A percentile compares a stretch with the other conserved stretches of the same genome.
phyloP scores from a whole-genome alignment of 1,140 invertebrate genomes.

The Zaprionus africanus region DNA sequence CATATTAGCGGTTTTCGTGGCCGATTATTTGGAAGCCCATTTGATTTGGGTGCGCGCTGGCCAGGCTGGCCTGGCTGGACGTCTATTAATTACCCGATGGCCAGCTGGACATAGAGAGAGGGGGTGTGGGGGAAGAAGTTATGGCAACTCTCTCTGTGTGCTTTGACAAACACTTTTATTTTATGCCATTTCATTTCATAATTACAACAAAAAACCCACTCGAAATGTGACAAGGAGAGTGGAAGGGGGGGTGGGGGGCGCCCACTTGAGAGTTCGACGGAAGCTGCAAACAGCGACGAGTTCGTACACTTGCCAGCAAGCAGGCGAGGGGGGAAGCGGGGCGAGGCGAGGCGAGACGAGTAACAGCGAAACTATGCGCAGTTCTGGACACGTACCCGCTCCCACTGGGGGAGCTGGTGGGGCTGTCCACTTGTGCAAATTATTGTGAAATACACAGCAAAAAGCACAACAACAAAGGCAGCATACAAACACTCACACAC shows the following conservation, averaged over 20 bases:
- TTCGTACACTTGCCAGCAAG: slow-evolving; percentile 5
- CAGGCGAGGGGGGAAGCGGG: background rate
- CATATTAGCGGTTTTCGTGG: slow-evolving; percentile 74
- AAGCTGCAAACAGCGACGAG: slow-evolving; percentile 50
- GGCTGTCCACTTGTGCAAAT: slow-evolving; percentile 75
- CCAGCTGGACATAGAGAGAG: too few relatives aligned
- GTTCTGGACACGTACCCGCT: slow-evolving; percentile 60
- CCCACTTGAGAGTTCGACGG: slow-evolving; percentile 15
- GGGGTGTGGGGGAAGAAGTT: too few relatives aligned
- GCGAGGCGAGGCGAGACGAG: background rate
- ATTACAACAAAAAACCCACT: slow-evolving; percentile 48
- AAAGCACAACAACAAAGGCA: slow-evolving; percentile 25
- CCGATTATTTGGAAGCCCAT: slow-evolving; percentile 66
- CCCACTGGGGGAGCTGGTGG: slow-evolving; percentile 1
- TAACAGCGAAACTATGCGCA: slow-evolving; percentile 54
- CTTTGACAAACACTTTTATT: slow-evolving; percentile 46
- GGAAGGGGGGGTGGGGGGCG: background rate
- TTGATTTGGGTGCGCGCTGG: slow-evolving; percentile 50
- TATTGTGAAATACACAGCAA: slow-evolving; percentile 75
- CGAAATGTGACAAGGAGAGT: slow-evolving; percentile 42
- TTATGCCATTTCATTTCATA: slow-evolving; percentile 60
- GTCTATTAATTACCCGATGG: slow-evolving; percentile 35
- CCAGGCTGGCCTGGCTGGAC: background rate
- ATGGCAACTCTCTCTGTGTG: background rate
- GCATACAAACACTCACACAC: background rate